Percentiles rank a stretch among this genome's conserved stretches.
Evolutionary conservation across 2,797 vertebrate genomes (phyloP).

Genomic region (Pristis pectinata): DNA sequence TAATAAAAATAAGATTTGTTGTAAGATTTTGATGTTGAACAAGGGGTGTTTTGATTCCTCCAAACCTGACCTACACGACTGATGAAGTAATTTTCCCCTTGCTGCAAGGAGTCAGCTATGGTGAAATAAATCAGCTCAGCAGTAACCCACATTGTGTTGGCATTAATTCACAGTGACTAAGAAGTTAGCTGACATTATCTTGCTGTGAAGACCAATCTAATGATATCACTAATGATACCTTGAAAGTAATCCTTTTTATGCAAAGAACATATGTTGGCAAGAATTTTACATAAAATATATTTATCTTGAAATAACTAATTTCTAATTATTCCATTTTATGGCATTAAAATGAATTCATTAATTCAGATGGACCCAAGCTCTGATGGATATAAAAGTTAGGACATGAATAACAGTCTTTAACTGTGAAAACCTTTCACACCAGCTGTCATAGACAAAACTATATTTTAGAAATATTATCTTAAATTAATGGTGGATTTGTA

Average conservation of each 20-base stretch:
- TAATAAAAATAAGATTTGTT: background rate
- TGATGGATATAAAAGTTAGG: background rate
- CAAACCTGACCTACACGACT: background rate
- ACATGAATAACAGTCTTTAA: background rate
- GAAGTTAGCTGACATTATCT: background rate
- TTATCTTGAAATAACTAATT: background rate
- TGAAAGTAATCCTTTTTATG: background rate
- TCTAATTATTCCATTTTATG: background rate
- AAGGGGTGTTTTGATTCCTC: background rate
- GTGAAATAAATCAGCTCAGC: conserved; percentile 15
- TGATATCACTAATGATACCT: background rate
- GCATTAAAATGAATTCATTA: background rate
- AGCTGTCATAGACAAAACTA: background rate
- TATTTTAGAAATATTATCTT: background rate
- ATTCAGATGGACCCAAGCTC: background rate
- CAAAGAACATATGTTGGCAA: background rate
- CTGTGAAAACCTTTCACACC: background rate
- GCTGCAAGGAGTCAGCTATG: background rate
- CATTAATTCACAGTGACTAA: background rate
- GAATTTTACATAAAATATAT: background rate
- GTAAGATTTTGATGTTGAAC: background rate
- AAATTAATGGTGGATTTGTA: background rate
- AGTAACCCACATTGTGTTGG: background rate
- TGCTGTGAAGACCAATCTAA: background rate
- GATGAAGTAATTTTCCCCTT: background rate